Percentiles rank a stretch among this genome's conserved stretches.
These are phyloP conservation scores for Mycalesis mineus DNA, from an alignment of 2,888 invertebrate species.

Conservation along the genomic window DNA sequence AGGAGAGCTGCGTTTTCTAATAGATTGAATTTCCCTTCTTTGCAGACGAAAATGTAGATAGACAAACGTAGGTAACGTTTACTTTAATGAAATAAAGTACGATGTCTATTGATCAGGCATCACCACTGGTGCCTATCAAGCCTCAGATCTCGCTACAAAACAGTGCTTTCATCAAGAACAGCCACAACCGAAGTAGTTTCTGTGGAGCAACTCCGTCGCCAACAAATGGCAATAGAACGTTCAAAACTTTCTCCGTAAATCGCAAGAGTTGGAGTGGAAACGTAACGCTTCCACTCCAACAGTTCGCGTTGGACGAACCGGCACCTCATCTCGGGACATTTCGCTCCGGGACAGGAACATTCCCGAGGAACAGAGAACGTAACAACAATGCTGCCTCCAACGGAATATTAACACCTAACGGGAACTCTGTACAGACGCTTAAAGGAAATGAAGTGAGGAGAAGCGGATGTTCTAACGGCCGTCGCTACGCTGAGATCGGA, in stretches of 20 bases:
- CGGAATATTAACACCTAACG: constrained; percentile 76
- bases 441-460: constrained; percentile 76
- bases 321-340: constrained; percentile 70
- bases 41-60: constrained; percentile 76
- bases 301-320: constrained; percentile 63
- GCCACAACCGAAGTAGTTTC: constrained; percentile 75
- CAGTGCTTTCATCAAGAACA: constrained; percentile 74
- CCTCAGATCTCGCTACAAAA: constrained; percentile 70
- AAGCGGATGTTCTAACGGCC: constrained; percentile 73
- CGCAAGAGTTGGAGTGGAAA: constrained; percentile 77
- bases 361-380: constrained; percentile 71
- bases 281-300: constrained; percentile 72
- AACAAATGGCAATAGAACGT: constrained; percentile 65
- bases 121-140: constrained; percentile 73
- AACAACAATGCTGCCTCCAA: constrained; percentile 67
- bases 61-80: constrained; percentile 53
- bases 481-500: constrained; percentile 79
- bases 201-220: constrained; percentile 71
- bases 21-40: constrained; percentile 37
- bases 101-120: constrained; percentile 77
- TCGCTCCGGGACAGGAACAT: constrained; percentile 72
- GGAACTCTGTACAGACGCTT: constrained; percentile 68
- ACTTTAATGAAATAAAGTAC: constrained; percentile 53
- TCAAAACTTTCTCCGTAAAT: constrained; percentile 73
- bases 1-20: constrained; percentile 11